A percentile compares a stretch with the other conserved stretches of the same genome.
phyloP scores from a whole-genome alignment of 2,113 vertebrate species.

The Prolemur simus region DNA sequence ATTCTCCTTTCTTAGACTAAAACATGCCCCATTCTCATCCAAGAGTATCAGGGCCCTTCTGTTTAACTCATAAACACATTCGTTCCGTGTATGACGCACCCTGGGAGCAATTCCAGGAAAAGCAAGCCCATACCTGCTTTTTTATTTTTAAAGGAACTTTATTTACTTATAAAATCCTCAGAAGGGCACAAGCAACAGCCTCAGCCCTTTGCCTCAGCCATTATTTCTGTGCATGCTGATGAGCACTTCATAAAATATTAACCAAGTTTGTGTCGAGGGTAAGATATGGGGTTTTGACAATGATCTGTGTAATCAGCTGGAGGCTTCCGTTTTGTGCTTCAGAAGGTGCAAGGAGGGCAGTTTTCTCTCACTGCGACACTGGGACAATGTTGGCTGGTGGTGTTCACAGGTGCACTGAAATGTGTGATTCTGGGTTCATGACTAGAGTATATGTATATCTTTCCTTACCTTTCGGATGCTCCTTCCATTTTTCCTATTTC shows the following conservation, averaged over 20 bases:
- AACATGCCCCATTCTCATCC: background rate
- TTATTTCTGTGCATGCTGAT: constrained; percentile 33
- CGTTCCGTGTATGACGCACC: background rate
- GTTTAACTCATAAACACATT: constrained; percentile 20
- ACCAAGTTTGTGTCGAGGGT: constrained; percentile 7
- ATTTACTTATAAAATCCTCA: constrained; percentile 68
- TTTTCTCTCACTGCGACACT: background rate
- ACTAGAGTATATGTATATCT: background rate
- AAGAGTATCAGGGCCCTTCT: constrained; percentile 27
- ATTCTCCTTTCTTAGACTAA: constrained; percentile 27
- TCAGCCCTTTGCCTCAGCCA: constrained; percentile 24
- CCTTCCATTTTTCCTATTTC: background rate
- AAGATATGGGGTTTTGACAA: constrained; percentile 40
- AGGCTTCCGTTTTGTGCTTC: constrained; percentile 10
- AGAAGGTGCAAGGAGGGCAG: constrained; percentile 5
- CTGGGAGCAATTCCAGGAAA: constrained; percentile 63
- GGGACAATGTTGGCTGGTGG: background rate
- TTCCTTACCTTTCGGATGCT: no score
- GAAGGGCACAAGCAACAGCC: constrained; percentile 8
- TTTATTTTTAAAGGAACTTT: constrained; percentile 57
- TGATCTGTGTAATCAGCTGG: constrained; percentile 36
- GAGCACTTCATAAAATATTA: constrained; percentile 37
- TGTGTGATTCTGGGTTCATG: background rate
- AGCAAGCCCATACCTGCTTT: background rate
- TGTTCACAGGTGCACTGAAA: background rate